Percentiles rank a stretch among this genome's conserved stretches.
Evolutionary conservation across 1,140 invertebrate species (phyloP).

Genomic region (Heterodera schachtii): DNA sequence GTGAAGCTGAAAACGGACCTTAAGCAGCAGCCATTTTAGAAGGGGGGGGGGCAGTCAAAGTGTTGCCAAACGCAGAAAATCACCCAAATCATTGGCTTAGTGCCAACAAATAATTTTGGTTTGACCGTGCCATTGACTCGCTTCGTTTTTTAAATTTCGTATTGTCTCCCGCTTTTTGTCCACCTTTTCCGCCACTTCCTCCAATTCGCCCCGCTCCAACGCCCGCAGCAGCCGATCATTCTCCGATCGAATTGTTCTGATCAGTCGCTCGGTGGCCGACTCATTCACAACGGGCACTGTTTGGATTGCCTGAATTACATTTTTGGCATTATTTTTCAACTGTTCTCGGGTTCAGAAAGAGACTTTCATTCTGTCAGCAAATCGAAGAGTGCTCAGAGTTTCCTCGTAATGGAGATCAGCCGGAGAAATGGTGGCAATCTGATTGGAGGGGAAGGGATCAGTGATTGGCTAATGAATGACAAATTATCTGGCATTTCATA

Average conservation of each 20-base stretch:
- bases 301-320: slow-evolving; percentile 67
- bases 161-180: neutral
- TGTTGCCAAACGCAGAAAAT: no score
- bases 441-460: slow-evolving; percentile 48
- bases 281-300: slow-evolving; percentile 72
- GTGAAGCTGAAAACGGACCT: no score
- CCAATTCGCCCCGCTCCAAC: slow-evolving; percentile 62
- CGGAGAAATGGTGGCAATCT: slow-evolving; percentile 74
- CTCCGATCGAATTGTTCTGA: slow-evolving; percentile 72
- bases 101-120: no score
- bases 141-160: no score
- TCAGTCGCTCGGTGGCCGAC: slow-evolving; percentile 71
- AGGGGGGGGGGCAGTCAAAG: no score
- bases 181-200: slow-evolving; percentile 49
- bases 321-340: no score
- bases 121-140: no score
- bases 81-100: no score
- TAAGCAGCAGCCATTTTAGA: no score
- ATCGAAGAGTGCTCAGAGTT: slow-evolving; percentile 72
- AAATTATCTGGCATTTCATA: no score
- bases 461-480: no score
- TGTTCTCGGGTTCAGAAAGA: no score
- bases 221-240: slow-evolving; percentile 70
- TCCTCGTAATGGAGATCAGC: slow-evolving; percentile 75
- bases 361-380: slow-evolving; percentile 72